A percentile compares a stretch with the other conserved stretches of the same genome.
Evolutionary conservation across 2,113 vertebrate genomes (phyloP).

Genomic region (Erythrocebus patas): DNA sequence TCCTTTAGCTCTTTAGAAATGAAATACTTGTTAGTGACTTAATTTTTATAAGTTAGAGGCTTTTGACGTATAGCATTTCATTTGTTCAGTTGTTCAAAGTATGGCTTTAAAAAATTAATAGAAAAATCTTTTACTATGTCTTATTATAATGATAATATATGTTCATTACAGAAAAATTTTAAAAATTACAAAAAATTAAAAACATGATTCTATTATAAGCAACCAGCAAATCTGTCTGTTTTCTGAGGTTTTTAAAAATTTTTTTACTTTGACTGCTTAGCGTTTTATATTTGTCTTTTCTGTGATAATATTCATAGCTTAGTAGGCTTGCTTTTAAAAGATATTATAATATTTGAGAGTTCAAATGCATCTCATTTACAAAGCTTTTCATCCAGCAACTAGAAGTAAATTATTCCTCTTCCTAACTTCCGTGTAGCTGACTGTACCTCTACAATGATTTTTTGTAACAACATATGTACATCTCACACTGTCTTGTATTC

Average conservation of each 20-base stretch:
- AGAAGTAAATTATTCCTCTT: background rate
- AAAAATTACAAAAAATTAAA: background rate
- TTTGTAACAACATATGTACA: background rate
- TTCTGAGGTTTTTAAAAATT: background rate
- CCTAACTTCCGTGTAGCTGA: background rate
- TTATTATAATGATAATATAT: background rate
- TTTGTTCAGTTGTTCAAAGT: background rate
- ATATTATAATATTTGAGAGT: background rate
- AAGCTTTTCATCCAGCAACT: background rate
- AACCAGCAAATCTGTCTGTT: background rate
- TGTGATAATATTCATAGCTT: conserved; percentile 11
- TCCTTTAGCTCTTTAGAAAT: conserved; percentile 5
- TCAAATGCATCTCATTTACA: background rate
- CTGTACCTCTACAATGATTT: background rate
- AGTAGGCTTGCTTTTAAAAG: conserved; percentile 15
- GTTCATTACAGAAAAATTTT: background rate
- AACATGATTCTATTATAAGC: background rate
- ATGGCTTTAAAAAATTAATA: background rate
- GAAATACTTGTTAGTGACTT: conserved; percentile 21
- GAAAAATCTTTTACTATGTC: background rate
- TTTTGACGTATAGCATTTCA: conserved; percentile 21
- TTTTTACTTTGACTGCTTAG: background rate
- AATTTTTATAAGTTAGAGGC: conserved; percentile 10
- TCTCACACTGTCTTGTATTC: background rate
- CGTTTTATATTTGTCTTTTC: background rate